phyloP scores from a whole-genome alignment of 2,888 invertebrate genomes.

The Melieria crassipennis region DNA sequence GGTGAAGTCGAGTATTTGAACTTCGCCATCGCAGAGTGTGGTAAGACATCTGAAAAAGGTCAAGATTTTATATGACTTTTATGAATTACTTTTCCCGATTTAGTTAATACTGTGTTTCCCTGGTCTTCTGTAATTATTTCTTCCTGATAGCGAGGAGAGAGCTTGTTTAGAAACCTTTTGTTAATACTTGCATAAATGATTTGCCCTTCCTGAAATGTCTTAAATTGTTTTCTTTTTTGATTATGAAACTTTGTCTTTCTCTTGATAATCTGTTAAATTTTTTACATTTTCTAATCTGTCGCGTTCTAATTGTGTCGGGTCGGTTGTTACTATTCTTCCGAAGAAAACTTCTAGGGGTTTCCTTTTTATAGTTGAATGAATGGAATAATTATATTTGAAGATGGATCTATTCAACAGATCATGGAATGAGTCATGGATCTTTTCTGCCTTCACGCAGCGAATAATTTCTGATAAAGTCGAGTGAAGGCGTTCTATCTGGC shows the following conservation, averaged over 20 bases:
- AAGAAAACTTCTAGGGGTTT: conserved; percentile 30
- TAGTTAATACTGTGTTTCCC: conserved; percentile 16
- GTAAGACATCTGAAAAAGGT: conserved; percentile 13
- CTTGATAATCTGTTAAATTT: conserved; percentile 20
- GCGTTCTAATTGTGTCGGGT: conserved; percentile 15
- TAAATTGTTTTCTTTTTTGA: conserved; percentile 5
- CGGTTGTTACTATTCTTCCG: conserved; percentile 14
- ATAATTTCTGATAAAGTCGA: too few relatives aligned
- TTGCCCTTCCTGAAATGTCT: conserved; percentile 20
- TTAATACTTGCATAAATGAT: conserved; percentile 26
- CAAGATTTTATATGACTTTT: conserved; percentile 22
- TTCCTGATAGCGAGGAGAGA: conserved; percentile 21
- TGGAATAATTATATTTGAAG: too few relatives aligned
- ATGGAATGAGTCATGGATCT: too few relatives aligned
- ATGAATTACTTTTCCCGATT: conserved; percentile 22
- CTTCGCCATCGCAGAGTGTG: not conserved
- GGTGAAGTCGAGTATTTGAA: not conserved
- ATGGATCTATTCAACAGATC: too few relatives aligned
- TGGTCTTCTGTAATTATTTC: conserved; percentile 32
- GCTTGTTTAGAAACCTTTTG: conserved; percentile 27
- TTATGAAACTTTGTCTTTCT: conserved; percentile 27
- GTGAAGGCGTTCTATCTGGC: too few relatives aligned
- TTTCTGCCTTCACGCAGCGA: too few relatives aligned
- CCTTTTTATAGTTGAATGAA: conserved; percentile 22
- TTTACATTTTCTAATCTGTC: conserved; percentile 9